phyloP scores from a whole-genome alignment of 2,113 vertebrate species.

The Zosterops japonicus region DNA sequence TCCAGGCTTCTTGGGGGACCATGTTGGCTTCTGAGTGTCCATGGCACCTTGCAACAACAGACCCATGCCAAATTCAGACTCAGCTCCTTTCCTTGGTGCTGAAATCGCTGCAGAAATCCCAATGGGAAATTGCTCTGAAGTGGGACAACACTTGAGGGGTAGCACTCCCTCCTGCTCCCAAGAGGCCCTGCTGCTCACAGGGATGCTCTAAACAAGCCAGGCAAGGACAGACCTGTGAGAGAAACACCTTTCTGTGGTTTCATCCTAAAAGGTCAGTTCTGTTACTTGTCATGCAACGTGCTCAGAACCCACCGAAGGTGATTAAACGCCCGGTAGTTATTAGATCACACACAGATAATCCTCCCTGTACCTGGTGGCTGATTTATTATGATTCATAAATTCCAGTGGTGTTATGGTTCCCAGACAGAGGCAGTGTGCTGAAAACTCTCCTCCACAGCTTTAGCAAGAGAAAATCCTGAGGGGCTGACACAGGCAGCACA shows the following conservation, averaged over 20 bases:
- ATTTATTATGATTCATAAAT: neutral
- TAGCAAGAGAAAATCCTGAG: neutral
- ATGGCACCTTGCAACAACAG: neutral
- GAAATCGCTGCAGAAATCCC: neutral
- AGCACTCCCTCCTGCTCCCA: neutral
- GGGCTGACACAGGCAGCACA: neutral
- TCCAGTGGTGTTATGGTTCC: neutral
- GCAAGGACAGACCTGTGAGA: neutral
- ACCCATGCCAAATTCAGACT: neutral
- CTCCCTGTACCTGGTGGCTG: neutral
- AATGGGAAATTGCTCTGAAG: neutral
- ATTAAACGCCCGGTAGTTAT: neutral
- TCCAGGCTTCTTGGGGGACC: neutral
- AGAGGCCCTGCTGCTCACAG: neutral
- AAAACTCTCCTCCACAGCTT: neutral
- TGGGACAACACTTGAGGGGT: neutral
- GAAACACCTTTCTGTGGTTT: neutral
- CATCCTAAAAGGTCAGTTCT: neutral
- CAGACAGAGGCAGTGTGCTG: rapidly evolving
- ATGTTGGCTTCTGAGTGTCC: neutral
- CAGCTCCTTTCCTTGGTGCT: neutral
- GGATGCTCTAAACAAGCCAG: neutral
- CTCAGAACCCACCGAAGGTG: neutral
- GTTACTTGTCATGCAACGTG: neutral
- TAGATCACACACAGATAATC: neutral